Base-by-base conservation (phyloP, 2,888 invertebrate species). In the Drosophila cognata region DNA sequence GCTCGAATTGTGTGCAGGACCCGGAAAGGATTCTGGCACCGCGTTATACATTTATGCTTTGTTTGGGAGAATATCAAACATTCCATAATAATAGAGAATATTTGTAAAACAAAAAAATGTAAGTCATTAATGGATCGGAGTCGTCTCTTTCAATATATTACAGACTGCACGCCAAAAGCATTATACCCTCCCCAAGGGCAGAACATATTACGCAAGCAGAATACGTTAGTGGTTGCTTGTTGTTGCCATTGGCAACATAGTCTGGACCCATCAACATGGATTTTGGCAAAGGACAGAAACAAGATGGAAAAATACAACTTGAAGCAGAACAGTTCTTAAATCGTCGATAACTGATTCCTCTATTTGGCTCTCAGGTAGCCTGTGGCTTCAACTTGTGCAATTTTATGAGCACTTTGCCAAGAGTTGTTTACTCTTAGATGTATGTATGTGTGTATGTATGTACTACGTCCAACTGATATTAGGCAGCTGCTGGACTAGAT, bases 201-300 rank as follows among this genome's bases (percentile, higher is more conserved):
- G 60, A 61, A 21, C 72, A 71, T 67, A 73, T 76, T 73, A 58
- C 72, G 61, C n/a, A 48, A 55, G 35, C 67, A 67, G 63, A 67
- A 67, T 58, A 56, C 55, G 55, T 65, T 28, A 35, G 59, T 61
- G 58, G 50, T 38, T 62, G 52, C 61, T 41, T 48, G 62, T 48
- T 63, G 25, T 29, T n/a, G 51, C 46, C 55, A 33, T 16, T 38
- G 28, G 2, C 52, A 41, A 28, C 50, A 60, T 25, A 31, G 46
- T 61, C 71, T 56, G 65, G 33, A 16, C 55, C 35, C 50, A 61
- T 53, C 50, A 51, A 52, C 58, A 41, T 33, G 46, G 25, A 6
- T 35, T 50, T 48, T 50, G 35, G 38, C 0, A 11, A 28, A 21
- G 29, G 25, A 31, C 21, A 28, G 21, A 36, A 38, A 25, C 6